Percentiles rank a stretch among this genome's conserved stretches.
These are phyloP conservation scores for Climacteris rufus DNA, from an alignment of 2,113 vertebrate genomes.

Conservation along the genomic window DNA sequence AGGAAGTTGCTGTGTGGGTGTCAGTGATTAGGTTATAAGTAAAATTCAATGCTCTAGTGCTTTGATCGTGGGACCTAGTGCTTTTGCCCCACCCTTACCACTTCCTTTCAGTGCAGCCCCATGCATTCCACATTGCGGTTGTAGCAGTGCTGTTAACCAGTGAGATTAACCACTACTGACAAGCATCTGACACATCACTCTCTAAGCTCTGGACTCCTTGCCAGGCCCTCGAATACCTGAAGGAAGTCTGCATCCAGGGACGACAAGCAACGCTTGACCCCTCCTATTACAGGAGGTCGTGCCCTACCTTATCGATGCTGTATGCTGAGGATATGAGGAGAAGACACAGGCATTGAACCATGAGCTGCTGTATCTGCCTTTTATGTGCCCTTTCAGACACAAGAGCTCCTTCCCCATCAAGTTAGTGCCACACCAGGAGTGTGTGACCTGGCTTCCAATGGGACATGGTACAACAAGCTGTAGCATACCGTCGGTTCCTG, in stretches of 20 bases:
- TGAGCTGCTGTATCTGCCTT: not conserved
- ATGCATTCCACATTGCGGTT: constrained; percentile 62
- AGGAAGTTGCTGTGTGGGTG: constrained; percentile 80
- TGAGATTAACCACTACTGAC: constrained; percentile 19
- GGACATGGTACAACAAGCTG: not conserved
- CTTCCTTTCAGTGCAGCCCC: constrained; percentile 77
- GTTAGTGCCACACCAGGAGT: too few species aligned
- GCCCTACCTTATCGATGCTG: not conserved
- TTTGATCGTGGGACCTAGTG: constrained; percentile 73
- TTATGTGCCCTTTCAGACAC: accelerated
- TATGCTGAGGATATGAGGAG: not conserved
- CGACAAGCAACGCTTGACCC: not conserved
- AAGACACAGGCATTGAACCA: not conserved
- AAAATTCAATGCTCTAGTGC: constrained; percentile 65
- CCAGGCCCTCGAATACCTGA: not conserved
- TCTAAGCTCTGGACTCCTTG: not conserved
- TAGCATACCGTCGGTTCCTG: not conserved
- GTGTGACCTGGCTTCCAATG: not conserved
- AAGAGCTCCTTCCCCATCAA: not conserved
- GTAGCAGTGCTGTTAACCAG: constrained; percentile 45
- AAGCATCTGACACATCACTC: not conserved
- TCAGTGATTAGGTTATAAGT: constrained; percentile 78
- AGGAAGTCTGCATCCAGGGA: not conserved
- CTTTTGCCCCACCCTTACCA: constrained; percentile 83
- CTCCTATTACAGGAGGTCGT: accelerated